Percentiles rank a stretch among this genome's conserved stretches.
Evolutionary conservation across 2,113 vertebrate species (phyloP).

Genomic region (Mesembrinibis cayennensis): DNA sequence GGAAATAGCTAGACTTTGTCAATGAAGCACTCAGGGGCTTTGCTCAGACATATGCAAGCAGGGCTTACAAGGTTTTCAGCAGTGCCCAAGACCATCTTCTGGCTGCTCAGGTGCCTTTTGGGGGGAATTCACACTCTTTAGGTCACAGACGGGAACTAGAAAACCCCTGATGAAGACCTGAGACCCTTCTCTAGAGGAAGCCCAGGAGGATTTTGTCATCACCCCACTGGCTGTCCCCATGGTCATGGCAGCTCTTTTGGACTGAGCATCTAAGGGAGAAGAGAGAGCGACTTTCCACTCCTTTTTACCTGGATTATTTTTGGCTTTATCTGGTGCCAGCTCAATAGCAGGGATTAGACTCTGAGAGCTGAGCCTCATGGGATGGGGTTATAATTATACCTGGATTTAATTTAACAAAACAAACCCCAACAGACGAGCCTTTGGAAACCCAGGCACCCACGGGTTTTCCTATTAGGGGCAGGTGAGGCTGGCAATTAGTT

Average conservation of each 20-base stretch:
- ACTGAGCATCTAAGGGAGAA: accelerated
- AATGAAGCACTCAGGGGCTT: neutral
- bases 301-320: neutral
- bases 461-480: neutral
- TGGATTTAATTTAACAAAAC: neutral
- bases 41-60: neutral
- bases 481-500: neutral
- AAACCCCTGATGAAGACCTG: neutral
- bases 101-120: neutral
- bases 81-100: neutral
- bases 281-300: neutral
- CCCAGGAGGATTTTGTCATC: neutral
- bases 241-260: accelerated
- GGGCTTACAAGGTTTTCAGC: neutral
- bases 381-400: neutral
- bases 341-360: neutral
- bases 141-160: neutral
- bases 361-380: neutral
- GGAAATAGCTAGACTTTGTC: neutral
- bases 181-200: neutral
- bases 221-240: accelerated
- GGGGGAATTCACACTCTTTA: neutral
- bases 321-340: neutral
- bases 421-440: neutral
- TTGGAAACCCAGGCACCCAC: neutral